Base-by-base conservation (phyloP, 2,888 invertebrate species). In the Drosophila seclusa region DNA sequence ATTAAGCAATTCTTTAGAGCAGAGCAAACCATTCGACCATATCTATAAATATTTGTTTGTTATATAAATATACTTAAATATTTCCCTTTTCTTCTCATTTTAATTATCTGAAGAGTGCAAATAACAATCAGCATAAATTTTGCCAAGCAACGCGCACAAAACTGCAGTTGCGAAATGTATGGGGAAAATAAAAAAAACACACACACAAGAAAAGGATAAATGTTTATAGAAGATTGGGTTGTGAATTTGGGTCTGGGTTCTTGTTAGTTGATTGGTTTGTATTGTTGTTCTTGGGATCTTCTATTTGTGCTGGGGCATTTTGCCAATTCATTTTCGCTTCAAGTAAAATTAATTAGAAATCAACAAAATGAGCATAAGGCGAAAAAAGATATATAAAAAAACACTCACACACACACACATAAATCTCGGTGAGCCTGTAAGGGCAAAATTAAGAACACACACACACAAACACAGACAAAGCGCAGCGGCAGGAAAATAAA, bases 241-340 rank as follows among this genome's bases (percentile, higher is more conserved):
- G 29, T 40, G 38, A n/a, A 29, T 29, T 29, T 2, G 13, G 57
- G 31, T 42, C 38, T 7, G 60, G 29, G 2, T 54, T 6, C n/a
- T 24, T 45, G 27, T 32, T 49, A 27, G 36, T 53, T 45, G 24
- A 27, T 58, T 52, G 52, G 64, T 52, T 64, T 69, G 59, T n/a
- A 34, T 38, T 75, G 49, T 64, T 76, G 64, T 45, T 11, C n/a
- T 50, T 55, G 69, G 27, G 13, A 60, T 53, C 48, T 49, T 61
- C 36, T 50, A 67, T 75, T 79, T 76, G 68, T 72, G 69, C 58
- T 69, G 53, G 71, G 83, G 83, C 76, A 78, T 75, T 86, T 82
- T 83, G 86, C 86, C 83, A 84, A 87, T 83, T 84, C 82, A 82
- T 87, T 83, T 87, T 85, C 83, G 79, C 69, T 81, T 82, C 80